A percentile compares a stretch with the other conserved stretches of the same genome.
These are phyloP conservation scores for Apostichopus parvimensis DNA, from an alignment of 35 echinoderm and acorn worm genomes.

Conservation along the genomic window DNA sequence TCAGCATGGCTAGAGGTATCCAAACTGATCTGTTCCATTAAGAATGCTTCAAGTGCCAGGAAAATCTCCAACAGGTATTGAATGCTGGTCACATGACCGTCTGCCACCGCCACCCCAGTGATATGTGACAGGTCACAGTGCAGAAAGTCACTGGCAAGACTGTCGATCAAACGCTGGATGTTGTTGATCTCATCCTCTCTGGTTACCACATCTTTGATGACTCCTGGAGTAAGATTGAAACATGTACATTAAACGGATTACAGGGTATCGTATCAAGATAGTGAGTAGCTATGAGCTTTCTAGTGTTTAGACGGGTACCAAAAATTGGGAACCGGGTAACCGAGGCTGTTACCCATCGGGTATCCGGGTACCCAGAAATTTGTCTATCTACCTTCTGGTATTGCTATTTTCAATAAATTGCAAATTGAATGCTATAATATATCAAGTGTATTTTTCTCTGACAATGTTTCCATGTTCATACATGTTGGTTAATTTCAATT, in stretches of 20 bases:
- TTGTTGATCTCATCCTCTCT: constrained; percentile 90
- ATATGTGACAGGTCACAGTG: constrained; percentile 88
- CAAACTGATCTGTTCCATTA: constrained; percentile 86
- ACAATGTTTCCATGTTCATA: too few species aligned
- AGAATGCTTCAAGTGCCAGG: constrained; percentile 69
- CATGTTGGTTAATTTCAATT: too few species aligned
- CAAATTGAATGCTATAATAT: too few species aligned
- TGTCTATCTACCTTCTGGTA: too few species aligned
- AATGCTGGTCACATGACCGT: constrained; percentile 65
- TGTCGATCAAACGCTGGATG: constrained; percentile 75
- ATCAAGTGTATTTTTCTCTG: too few species aligned
- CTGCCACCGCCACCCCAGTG: constrained; percentile 71
- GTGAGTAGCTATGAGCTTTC: too few species aligned
- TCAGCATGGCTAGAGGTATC: constrained; percentile 69
- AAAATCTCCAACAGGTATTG: constrained; percentile 88
- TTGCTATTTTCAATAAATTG: too few species aligned
- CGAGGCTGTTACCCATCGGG: too few species aligned
- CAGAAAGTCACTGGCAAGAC: constrained; percentile 70
- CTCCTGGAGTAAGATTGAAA: not conserved
- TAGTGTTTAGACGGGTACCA: too few species aligned
- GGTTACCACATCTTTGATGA: constrained; percentile 13
- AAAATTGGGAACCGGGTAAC: too few species aligned
- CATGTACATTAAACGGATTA: too few species aligned
- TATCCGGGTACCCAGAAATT: too few species aligned
- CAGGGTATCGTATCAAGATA: not conserved